Percentiles rank a stretch among this genome's conserved stretches.
Evolutionary conservation across 92 coral and sea anemone species (phyloP).

Genomic region (Porites rus): DNA sequence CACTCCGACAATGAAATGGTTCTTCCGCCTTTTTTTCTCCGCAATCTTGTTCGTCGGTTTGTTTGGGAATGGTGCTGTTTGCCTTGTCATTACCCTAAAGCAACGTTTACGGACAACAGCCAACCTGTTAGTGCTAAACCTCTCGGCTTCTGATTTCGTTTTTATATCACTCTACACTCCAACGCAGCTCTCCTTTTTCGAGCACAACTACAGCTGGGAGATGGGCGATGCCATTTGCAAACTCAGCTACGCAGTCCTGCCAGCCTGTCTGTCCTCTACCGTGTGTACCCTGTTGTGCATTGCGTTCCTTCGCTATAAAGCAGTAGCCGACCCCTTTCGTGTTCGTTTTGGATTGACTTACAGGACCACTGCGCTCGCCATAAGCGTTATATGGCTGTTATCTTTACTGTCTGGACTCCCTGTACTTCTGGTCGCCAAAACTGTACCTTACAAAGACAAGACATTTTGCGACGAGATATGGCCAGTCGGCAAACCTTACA

Average conservation of each 20-base stretch:
- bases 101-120: slow-evolving; percentile 73
- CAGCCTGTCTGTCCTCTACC: slow-evolving; percentile 67
- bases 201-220: slow-evolving; percentile 81
- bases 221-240: slow-evolving; percentile 76
- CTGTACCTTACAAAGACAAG: slow-evolving; percentile 7
- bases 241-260: slow-evolving; percentile 62
- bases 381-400: slow-evolving; percentile 70
- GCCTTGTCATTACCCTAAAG: slow-evolving; percentile 59
- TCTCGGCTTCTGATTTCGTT: slow-evolving; percentile 77
- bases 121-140: slow-evolving; percentile 74
- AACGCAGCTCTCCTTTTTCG: slow-evolving; percentile 78
- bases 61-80: slow-evolving; percentile 78
- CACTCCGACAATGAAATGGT: slow-evolving; percentile 51
- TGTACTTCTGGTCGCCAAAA: slow-evolving; percentile 35
- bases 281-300: slow-evolving; percentile 73
- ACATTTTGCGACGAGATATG: slow-evolving; percentile 40
- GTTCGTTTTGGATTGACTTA: slow-evolving; percentile 54
- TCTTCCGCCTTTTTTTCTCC: slow-evolving; percentile 70
- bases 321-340: slow-evolving; percentile 71
- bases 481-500: slow-evolving; percentile 27
- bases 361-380: slow-evolving; percentile 53
- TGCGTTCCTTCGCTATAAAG: slow-evolving; percentile 75
- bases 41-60: slow-evolving; percentile 65
- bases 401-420: slow-evolving; percentile 49
- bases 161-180: slow-evolving; percentile 78